These are phyloP conservation scores for Tigriopus californicus DNA, from an alignment of 2,888 invertebrate species.

Conservation along the genomic window DNA sequence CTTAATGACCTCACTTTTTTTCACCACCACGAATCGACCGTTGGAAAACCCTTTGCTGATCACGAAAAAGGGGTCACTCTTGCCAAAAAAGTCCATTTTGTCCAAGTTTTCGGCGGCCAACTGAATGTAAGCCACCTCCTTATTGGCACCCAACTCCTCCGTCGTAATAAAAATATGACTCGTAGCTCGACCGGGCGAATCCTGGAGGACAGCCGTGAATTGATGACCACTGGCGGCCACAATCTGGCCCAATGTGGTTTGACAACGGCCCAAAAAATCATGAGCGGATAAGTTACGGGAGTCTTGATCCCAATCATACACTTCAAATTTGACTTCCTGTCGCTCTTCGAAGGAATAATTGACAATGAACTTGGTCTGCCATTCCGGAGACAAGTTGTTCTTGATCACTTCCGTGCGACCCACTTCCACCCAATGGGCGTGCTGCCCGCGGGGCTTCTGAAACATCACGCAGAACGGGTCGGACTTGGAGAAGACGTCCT, in stretches of 20 bases:
- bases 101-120: conserved; percentile 25
- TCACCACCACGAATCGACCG: conserved; percentile 27
- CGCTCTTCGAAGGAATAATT: conserved; percentile 39
- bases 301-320: conserved; percentile 29
- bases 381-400: conserved; percentile 33
- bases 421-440: conserved; percentile 27
- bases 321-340: conserved; percentile 35
- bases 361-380: conserved; percentile 35
- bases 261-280: conserved; percentile 34
- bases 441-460: conserved; percentile 25
- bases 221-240: conserved; percentile 23
- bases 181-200: not conserved
- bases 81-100: conserved; percentile 26
- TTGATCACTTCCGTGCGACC: conserved; percentile 31
- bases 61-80: conserved; percentile 28
- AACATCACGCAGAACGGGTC: conserved; percentile 35
- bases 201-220: conserved; percentile 19
- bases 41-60: conserved; percentile 22
- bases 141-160: conserved; percentile 25
- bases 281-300: conserved; percentile 25
- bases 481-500: conserved; percentile 36
- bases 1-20: conserved; percentile 35
- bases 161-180: conserved; percentile 22
- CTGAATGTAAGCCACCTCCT: conserved; percentile 25
- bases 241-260: conserved; percentile 36